Conservation (phyloP, 2,888 invertebrate species). For the Nephrotoma flavescens region DNA sequence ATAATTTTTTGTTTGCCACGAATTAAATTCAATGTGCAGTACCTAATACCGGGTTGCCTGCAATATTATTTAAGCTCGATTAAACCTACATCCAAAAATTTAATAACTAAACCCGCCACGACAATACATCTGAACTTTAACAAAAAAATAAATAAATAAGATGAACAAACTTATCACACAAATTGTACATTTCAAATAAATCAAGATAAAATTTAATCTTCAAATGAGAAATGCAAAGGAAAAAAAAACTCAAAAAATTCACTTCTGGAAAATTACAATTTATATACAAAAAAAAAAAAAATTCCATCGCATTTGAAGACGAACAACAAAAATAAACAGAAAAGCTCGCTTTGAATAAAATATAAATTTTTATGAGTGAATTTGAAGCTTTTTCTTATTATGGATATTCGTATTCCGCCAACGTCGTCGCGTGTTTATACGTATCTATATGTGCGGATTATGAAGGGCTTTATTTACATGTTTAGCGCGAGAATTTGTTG, state of each 20-base stretch:
- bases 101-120: background rate
- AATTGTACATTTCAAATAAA: background rate
- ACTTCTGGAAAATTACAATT: background rate
- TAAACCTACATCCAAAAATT: background rate
- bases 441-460: background rate
- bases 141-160: background rate
- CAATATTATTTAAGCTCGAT: too few relatives aligned
- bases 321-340: background rate
- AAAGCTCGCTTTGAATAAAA: background rate
- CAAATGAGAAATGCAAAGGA: background rate
- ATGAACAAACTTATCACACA: background rate
- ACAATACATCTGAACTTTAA: background rate
- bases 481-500: background rate
- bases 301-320: background rate
- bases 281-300: background rate
- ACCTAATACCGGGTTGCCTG: too few relatives aligned
- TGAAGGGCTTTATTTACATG: background rate
- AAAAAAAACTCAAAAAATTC: background rate
- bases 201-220: background rate
- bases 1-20: background rate
- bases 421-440: background rate
- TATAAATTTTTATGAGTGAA: background rate
- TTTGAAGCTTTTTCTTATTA: background rate
- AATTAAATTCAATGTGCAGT: too few relatives aligned
- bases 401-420: background rate